Base-by-base conservation (phyloP, 2,888 invertebrate species). In the Parthenolecanium corni region DNA sequence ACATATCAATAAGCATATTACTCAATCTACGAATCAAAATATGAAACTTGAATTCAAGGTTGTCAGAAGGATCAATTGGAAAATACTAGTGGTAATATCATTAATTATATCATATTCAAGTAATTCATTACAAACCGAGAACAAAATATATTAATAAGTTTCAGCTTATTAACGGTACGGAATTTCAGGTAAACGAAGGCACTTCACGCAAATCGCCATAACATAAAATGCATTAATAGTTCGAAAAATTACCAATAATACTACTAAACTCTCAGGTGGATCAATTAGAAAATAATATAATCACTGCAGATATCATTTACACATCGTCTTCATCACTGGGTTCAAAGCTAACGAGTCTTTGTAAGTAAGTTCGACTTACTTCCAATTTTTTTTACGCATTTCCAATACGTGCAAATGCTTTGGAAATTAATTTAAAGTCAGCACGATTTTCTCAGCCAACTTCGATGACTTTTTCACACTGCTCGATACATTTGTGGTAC, bases 361-460 rank as follows among this genome's bases (percentile, higher is more conserved):
- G 16, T 16, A 51, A 40, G 2, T 57, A 62, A 21, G 5, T 31
- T 31, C 31, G 9, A 53, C 62, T 31, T 67, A 72, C 77, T 66
- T 86, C 88, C 76, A 89, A 76, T 76, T 92, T 93, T 71, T 84
- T 84, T 70, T 92, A 88, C 1, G 95, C 88, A 74, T 94, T 95
- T 67, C 92, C 97, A 72, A 91, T 90, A 71, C 97, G 83, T 66
- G 89, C 86, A 71, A 94, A 87, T 0, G 96, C 93, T 78, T 97
- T 98, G 0, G 98, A 94, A 73, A 99, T 94, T 67, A 95, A 77
- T 76, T 95, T 96, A 72, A 89, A 99, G 74, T 98, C 97, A 3
- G 97, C 95, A 65, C 96, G 80, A 74, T 95, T 94, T 75, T 96
- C 97, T 70, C 97, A 82, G 0, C 98, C 98, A 65, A 96, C 78